Evolutionary conservation across 2,113 vertebrate species (phyloP).

Genomic region (Melanotaenia duboulayi): DNA sequence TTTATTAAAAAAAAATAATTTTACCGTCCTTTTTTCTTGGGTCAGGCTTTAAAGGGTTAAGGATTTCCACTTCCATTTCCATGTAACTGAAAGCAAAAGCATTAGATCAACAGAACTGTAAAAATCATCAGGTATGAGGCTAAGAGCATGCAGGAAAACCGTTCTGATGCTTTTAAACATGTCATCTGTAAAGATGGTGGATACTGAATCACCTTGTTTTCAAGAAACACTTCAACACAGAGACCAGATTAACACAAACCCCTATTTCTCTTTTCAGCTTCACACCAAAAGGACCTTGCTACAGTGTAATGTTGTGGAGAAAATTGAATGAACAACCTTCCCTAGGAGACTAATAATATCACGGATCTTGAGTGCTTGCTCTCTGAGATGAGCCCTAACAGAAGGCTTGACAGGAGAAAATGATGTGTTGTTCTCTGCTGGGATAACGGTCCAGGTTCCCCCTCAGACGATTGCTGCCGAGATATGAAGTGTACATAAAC

Average conservation of each 20-base stretch:
- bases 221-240: conserved; percentile 31
- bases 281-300: conserved; percentile 39
- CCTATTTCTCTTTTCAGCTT: conserved; percentile 21
- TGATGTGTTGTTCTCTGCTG: conserved; percentile 76
- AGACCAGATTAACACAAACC: conserved; percentile 47
- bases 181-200: conserved; percentile 19
- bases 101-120: conserved; percentile 9
- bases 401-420: conserved; percentile 79
- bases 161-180: conserved; percentile 19
- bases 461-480: conserved; percentile 59
- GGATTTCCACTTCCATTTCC: conserved; percentile 35
- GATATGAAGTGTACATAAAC: conserved; percentile 77
- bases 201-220: conserved; percentile 46
- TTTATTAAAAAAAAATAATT: too few relatives aligned
- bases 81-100: conserved; percentile 7
- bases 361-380: conserved; percentile 74
- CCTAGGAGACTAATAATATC: conserved; percentile 79
- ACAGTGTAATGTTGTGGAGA: conserved; percentile 62
- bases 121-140: conserved; percentile 12
- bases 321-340: conserved; percentile 73
- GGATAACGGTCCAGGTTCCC: conserved; percentile 66
- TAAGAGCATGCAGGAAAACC: not conserved
- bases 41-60: not conserved
- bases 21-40: too few relatives aligned
- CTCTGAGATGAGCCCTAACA: conserved; percentile 74